phyloP scores from a whole-genome alignment of 2,888 invertebrate genomes.

The Hirudinaria manillensis region DNA sequence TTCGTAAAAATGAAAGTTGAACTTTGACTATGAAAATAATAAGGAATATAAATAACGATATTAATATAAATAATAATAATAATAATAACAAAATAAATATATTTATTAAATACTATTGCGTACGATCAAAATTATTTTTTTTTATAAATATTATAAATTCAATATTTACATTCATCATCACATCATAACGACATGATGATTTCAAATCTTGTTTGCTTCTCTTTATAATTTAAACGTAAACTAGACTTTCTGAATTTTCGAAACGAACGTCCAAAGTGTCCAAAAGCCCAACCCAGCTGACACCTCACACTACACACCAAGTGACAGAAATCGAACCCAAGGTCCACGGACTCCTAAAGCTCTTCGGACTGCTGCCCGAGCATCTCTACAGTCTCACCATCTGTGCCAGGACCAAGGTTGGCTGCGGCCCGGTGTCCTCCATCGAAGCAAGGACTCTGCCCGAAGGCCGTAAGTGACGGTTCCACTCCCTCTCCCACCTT shows the following conservation, averaged over 20 bases:
- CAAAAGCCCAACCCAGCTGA: background rate
- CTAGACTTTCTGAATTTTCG: background rate
- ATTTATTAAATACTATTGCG: no score
- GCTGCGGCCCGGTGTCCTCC: constrained; percentile 67
- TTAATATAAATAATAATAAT: no score
- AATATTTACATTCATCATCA: no score
- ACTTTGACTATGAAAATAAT: no score
- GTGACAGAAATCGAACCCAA: constrained; percentile 25
- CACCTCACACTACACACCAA: background rate
- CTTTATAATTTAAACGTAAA: background rate
- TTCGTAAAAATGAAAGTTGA: no score
- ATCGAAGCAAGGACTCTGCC: constrained; percentile 48
- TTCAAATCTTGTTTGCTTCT: no score
- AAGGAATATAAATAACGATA: no score
- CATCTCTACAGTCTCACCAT: constrained; percentile 59
- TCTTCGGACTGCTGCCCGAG: constrained; percentile 24
- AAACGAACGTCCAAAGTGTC: background rate
- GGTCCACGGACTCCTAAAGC: constrained; percentile 22
- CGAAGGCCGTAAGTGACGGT: constrained; percentile 44
- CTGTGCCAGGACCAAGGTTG: constrained; percentile 76
- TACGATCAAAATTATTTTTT: no score
- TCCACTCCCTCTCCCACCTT: background rate
- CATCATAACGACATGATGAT: no score
- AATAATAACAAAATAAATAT: no score
- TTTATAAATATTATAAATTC: no score